Percentiles rank a stretch among this genome's conserved stretches.
Conservation (phyloP, 2,888 invertebrate genomes). For the Rhodophaea formosa region DNA sequence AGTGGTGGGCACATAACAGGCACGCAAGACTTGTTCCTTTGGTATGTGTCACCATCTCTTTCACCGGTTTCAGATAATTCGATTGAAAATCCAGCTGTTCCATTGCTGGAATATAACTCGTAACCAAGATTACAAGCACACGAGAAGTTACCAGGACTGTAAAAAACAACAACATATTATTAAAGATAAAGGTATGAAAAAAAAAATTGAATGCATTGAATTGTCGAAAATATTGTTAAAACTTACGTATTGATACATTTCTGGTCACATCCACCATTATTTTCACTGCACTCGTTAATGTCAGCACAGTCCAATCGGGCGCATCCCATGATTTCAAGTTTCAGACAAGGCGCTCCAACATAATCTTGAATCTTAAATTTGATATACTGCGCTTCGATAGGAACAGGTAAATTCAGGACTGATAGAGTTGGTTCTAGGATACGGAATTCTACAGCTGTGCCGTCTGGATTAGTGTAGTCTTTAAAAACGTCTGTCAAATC, state of each 20-base stretch:
- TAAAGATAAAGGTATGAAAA: background rate
- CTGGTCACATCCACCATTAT: constrained; percentile 96
- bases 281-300: constrained; percentile 91
- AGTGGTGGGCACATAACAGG: constrained; percentile 93
- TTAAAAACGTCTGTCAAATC: constrained; percentile 93
- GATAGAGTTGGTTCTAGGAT: constrained; percentile 95
- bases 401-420: constrained; percentile 92
- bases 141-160: constrained; percentile 90
- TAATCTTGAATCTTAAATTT: constrained; percentile 94
- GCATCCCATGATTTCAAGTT: constrained; percentile 96
- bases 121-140: constrained; percentile 96
- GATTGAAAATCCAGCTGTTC: constrained; percentile 92
- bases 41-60: constrained; percentile 93
- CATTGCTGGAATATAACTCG: constrained; percentile 92
- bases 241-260: constrained; percentile 91
- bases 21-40: constrained; percentile 96
- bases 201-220: constrained; percentile 8
- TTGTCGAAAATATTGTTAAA: background rate
- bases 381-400: constrained; percentile 94
- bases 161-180: constrained; percentile 25
- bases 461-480: constrained; percentile 95
- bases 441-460: constrained; percentile 95
- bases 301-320: constrained; percentile 93
- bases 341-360: constrained; percentile 92
- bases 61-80: constrained; percentile 92